Percentiles rank a stretch among this genome's conserved stretches.
Evolutionary conservation across 1,140 invertebrate genomes (phyloP).

Genomic region (Oryctes rhinoceros): DNA sequence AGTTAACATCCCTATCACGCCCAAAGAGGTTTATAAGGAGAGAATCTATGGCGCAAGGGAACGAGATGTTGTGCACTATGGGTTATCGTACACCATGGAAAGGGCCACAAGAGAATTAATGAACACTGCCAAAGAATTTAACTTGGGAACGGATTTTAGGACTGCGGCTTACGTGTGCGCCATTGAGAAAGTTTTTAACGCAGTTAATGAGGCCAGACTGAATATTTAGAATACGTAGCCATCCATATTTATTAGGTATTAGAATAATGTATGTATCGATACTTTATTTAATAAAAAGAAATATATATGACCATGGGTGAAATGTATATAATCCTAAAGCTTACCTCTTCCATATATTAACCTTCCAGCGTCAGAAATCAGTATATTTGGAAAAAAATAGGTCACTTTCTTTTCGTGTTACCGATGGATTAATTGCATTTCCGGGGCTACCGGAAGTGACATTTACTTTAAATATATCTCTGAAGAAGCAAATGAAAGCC

Average conservation of each 20-base stretch:
- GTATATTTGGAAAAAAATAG: too few relatives aligned
- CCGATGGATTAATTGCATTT: too few relatives aligned
- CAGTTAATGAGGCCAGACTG: constrained; percentile 95
- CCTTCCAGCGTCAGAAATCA: too few relatives aligned
- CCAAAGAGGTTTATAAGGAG: constrained; percentile 94
- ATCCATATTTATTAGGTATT: neutral
- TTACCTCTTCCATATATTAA: too few relatives aligned
- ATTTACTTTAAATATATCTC: too few relatives aligned
- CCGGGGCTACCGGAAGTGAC: too few relatives aligned
- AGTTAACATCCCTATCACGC: constrained; percentile 86
- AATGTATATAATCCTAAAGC: too few relatives aligned
- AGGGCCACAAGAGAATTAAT: constrained; percentile 93
- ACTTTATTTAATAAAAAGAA: too few relatives aligned
- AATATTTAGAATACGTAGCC: constrained; percentile 56
- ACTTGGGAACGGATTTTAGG: constrained; percentile 95
- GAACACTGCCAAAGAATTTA: constrained; percentile 96
- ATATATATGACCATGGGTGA: too few relatives aligned
- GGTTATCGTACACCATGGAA: constrained; percentile 99
- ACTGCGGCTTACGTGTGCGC: constrained; percentile 98
- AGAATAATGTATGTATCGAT: too few relatives aligned
- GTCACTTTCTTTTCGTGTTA: too few relatives aligned
- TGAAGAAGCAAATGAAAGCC: too few relatives aligned
- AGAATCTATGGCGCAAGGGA: constrained; percentile 94
- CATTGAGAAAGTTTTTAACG: constrained; percentile 98
- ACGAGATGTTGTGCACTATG: constrained; percentile 99